Conservation (phyloP, 1,140 invertebrate species). For the Drosophila melanica region DNA sequence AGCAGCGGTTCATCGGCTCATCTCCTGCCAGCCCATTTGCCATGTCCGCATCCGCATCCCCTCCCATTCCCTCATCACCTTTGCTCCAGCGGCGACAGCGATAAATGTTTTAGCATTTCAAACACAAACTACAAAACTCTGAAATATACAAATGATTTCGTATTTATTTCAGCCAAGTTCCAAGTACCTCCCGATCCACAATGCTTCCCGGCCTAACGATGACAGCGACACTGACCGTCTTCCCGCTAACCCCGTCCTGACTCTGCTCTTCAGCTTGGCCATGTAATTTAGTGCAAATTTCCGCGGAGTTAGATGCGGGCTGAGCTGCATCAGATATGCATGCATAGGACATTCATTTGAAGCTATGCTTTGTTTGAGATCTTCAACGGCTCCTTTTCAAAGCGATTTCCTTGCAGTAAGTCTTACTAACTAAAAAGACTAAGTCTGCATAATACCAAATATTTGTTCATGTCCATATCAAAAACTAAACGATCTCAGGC, state of each 20-base stretch:
- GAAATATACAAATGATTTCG: constrained; percentile 82
- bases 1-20: constrained; percentile 68
- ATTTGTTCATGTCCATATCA: too few species aligned
- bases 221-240: constrained; percentile 25
- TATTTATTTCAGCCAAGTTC: constrained; percentile 73
- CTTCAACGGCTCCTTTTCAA: background rate
- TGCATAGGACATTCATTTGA: background rate
- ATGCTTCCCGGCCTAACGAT: constrained; percentile 31
- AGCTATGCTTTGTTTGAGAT: background rate
- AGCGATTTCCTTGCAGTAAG: too few species aligned
- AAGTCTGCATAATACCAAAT: too few species aligned
- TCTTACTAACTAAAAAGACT: too few species aligned
- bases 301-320: constrained; percentile 51
- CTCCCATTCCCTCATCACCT: constrained; percentile 27
- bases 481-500: too few species aligned
- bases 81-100: constrained; percentile 60
- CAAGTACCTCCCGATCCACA: constrained; percentile 29
- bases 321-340: background rate
- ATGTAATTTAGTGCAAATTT: constrained; percentile 44
- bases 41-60: constrained; percentile 61
- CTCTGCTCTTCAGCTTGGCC: constrained; percentile 8
- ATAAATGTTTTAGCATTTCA: constrained; percentile 78
- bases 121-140: constrained; percentile 78
- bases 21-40: constrained; percentile 73
- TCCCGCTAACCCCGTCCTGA: background rate